Evolutionary conservation across 1,140 invertebrate genomes (phyloP).

Genomic region (Cardiocondyla obscurior): DNA sequence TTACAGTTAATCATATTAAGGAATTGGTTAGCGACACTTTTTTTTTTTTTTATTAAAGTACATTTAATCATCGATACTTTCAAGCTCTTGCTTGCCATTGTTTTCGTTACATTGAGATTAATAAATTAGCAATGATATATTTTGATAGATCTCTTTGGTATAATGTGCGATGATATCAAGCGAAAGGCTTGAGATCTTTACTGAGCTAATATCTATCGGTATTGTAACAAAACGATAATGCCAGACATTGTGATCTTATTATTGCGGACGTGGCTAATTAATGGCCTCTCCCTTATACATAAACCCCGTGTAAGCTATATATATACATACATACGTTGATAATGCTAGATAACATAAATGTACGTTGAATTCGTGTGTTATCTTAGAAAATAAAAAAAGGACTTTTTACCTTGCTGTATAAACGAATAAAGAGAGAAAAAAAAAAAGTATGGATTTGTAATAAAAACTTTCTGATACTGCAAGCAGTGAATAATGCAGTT

Average conservation of each 20-base stretch:
- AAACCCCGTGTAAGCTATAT: conserved; percentile 69
- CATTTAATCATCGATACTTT: background rate
- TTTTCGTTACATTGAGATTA: background rate
- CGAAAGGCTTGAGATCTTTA: background rate
- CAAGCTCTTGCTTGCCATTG: background rate
- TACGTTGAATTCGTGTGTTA: conserved; percentile 60
- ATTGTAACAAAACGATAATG: conserved; percentile 9
- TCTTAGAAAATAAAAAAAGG: conserved; percentile 55
- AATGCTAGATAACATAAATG: conserved; percentile 51
- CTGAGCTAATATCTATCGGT: conserved; percentile 13
- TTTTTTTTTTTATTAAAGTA: background rate
- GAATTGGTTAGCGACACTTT: background rate
- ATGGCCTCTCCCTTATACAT: conserved; percentile 66
- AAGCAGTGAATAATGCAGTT: background rate
- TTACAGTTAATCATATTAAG: background rate
- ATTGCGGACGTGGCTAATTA: conserved; percentile 52
- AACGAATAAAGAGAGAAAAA: conserved; percentile 51
- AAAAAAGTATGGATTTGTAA: conserved; percentile 42
- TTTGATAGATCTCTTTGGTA: conserved; percentile 19
- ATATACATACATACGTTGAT: conserved; percentile 28
- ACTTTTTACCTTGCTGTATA: conserved; percentile 62
- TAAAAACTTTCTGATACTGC: conserved; percentile 33
- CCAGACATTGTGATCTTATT: conserved; percentile 62
- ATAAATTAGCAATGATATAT: background rate
- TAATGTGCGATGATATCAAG: background rate